A percentile compares a stretch with the other conserved stretches of the same genome.
phyloP scores from a whole-genome alignment of 64 coral and sea anemone species.

The Montipora efflorescens region DNA sequence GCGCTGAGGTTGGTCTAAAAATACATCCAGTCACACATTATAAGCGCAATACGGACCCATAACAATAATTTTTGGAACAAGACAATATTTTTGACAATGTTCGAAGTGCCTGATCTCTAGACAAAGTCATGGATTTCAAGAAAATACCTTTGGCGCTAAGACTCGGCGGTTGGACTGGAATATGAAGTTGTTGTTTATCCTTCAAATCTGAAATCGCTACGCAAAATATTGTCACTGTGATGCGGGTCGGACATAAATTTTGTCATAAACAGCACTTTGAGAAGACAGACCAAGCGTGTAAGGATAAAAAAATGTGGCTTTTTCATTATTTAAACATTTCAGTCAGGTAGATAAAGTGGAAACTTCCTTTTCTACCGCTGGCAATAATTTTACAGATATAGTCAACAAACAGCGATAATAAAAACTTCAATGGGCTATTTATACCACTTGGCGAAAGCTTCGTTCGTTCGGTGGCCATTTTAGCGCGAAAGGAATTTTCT shows the following conservation, averaged over 20 bases:
- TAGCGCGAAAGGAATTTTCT: constrained; percentile 11
- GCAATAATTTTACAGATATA: constrained; percentile 32
- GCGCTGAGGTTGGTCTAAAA: constrained; percentile 21
- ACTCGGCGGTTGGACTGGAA: neutral
- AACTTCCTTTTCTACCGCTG: constrained; percentile 23
- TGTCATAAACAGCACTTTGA: neutral
- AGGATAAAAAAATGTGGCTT: constrained; percentile 41
- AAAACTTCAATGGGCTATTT: constrained; percentile 38
- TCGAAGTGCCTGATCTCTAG: neutral
- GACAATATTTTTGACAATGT: neutral
- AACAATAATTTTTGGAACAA: neutral
- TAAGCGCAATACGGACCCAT: neutral
- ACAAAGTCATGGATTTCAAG: neutral
- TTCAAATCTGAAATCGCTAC: constrained; percentile 35
- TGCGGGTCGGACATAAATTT: neutral
- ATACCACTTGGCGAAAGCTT: neutral
- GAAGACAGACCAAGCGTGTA: constrained; percentile 14
- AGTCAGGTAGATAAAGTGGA: constrained; percentile 38
- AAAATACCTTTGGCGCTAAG: constrained; percentile 35
- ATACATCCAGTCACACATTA: constrained; percentile 35
- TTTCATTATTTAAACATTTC: constrained; percentile 55
- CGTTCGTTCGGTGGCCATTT: neutral
- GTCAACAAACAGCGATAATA: constrained; percentile 37
- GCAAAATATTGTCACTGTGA: constrained; percentile 25
- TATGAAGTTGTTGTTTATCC: neutral